Conservation (phyloP, 2,797 vertebrate genomes). For the Carapus acus region DNA sequence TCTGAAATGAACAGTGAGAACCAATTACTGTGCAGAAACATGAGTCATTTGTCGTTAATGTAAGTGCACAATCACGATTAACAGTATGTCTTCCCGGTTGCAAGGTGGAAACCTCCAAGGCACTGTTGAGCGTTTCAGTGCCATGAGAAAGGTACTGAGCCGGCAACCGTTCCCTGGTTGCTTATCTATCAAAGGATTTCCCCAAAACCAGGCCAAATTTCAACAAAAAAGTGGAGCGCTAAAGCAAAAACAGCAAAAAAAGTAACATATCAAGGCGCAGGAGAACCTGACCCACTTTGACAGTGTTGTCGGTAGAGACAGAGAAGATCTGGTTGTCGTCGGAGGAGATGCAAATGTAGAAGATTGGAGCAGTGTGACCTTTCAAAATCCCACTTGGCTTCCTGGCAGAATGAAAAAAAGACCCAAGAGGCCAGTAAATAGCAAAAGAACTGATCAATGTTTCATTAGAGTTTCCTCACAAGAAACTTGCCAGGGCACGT, state of each 20-base stretch:
- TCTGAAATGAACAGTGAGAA: constrained; percentile 64
- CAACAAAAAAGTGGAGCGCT: no score
- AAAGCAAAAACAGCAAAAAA: neutral
- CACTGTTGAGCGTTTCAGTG: no score
- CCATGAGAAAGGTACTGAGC: no score
- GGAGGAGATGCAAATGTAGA: constrained; percentile 60
- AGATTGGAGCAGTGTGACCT: constrained; percentile 66
- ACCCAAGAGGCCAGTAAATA: neutral
- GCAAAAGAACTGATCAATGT: neutral
- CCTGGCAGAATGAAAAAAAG: constrained; percentile 56
- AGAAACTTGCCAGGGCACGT: constrained; percentile 56
- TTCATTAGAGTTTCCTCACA: neutral
- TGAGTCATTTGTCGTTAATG: no score
- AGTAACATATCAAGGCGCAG: no score
- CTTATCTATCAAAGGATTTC: no score
- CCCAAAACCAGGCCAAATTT: no score
- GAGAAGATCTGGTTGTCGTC: constrained; percentile 74
- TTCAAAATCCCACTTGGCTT: constrained; percentile 67
- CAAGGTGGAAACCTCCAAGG: no score
- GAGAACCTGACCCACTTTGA: constrained; percentile 62
- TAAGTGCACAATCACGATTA: no score
- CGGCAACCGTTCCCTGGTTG: no score
- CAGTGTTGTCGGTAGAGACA: constrained; percentile 63
- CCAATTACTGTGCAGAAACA: constrained; percentile 12
- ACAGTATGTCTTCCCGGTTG: no score